Evolutionary conservation across 2,888 invertebrate genomes (phyloP).

Genomic region (Omphaloscelis lunosa): DNA sequence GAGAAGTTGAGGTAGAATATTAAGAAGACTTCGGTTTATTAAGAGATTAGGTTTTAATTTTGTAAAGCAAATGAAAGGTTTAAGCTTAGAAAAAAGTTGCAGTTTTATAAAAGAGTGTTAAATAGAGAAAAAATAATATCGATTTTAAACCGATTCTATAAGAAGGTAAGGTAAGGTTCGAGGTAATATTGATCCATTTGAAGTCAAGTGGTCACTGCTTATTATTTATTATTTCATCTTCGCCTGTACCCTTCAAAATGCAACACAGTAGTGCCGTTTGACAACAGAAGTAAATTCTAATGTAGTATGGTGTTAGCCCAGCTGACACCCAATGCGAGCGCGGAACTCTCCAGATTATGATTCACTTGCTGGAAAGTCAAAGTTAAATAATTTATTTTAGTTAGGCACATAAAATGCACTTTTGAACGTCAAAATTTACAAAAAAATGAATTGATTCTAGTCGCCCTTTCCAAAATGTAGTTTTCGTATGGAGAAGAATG

Average conservation of each 20-base stretch:
- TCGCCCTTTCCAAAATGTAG: too few relatives aligned
- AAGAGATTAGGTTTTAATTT: constrained; percentile 18
- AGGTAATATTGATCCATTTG: neutral
- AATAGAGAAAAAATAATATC: neutral
- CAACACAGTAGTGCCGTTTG: neutral
- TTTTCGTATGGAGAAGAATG: too few relatives aligned
- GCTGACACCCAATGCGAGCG: neutral
- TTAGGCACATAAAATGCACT: too few relatives aligned
- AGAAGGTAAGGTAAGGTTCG: neutral
- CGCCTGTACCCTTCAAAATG: neutral
- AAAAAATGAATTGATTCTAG: too few relatives aligned
- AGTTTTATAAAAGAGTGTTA: neutral
- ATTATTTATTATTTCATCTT: neutral
- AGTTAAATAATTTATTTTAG: too few relatives aligned
- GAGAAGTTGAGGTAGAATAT: constrained; percentile 32
- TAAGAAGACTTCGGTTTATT: neutral
- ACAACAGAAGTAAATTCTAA: neutral
- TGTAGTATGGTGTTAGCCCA: too few relatives aligned
- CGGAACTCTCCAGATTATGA: neutral
- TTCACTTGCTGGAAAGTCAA: neutral
- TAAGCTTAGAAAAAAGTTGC: neutral
- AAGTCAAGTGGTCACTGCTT: neutral
- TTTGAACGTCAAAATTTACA: too few relatives aligned
- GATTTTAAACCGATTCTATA: neutral
- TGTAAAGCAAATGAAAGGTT: neutral